These are phyloP conservation scores for Griposia aprilina DNA, from an alignment of 2,888 invertebrate genomes.

Conservation along the genomic window DNA sequence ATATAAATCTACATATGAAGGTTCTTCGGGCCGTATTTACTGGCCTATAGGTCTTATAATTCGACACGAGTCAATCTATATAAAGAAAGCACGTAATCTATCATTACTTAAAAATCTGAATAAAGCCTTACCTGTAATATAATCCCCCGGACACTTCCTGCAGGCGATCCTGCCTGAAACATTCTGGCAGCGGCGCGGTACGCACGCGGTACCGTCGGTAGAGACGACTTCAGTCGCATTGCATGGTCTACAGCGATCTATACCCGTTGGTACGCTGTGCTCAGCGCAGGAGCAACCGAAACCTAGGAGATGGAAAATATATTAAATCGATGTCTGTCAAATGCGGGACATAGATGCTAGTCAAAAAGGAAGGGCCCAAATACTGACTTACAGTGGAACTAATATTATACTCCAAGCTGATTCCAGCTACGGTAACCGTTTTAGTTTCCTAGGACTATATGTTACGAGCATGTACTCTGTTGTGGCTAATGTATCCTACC, in stretches of 20 bases:
- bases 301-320: constrained; percentile 69
- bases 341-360: not conserved
- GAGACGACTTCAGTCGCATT: constrained; percentile 82
- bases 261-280: constrained; percentile 75
- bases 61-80: not conserved
- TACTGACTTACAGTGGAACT: not conserved
- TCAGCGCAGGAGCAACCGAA: constrained; percentile 82
- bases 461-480: not conserved
- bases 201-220: constrained; percentile 80
- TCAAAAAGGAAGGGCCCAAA: not conserved
- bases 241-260: constrained; percentile 78
- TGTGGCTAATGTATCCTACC: not conserved
- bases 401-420: too few species aligned
- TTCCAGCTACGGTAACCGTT: too few species aligned
- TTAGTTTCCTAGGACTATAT: not conserved
- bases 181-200: constrained; percentile 83
- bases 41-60: not conserved
- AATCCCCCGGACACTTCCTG: constrained; percentile 85
- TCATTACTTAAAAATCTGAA: not conserved
- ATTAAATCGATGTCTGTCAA: not conserved
- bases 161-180: constrained; percentile 79
- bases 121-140: constrained; percentile 78
- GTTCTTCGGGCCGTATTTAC: not conserved
- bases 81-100: not conserved
- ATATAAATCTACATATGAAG: not conserved